These are phyloP conservation scores for Sclerurus mexicanus DNA, from an alignment of 2,113 vertebrate species.

Conservation along the genomic window DNA sequence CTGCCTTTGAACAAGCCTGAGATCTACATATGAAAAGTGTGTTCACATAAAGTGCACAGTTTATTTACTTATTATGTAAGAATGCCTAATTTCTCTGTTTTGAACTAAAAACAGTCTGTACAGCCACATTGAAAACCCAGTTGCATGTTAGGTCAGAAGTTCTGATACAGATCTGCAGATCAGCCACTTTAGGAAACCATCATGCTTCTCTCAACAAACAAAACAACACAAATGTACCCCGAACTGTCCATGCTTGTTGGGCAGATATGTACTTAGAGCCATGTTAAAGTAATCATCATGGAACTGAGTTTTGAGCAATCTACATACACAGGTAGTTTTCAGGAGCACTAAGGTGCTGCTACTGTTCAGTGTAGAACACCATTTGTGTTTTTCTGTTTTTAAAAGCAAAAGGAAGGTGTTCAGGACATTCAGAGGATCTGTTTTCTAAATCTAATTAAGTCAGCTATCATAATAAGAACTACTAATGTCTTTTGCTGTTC, in stretches of 20 bases:
- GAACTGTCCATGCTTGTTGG: background rate
- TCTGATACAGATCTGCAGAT: background rate
- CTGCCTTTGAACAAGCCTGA: background rate
- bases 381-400: background rate
- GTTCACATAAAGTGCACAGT: accelerated
- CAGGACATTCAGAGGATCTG: background rate
- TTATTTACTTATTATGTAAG: background rate
- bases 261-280: background rate
- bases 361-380: background rate
- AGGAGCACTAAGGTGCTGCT: background rate
- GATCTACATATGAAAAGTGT: background rate
- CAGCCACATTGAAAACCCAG: background rate
- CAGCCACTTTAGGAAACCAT: background rate
- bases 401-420: background rate
- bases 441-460: background rate
- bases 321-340: background rate
- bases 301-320: background rate
- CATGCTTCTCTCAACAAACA: accelerated
- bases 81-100: background rate
- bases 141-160: background rate
- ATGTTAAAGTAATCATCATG: background rate
- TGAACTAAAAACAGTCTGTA: background rate
- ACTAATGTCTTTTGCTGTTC: background rate
- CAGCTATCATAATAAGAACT: background rate
- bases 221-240: background rate